Conservation (phyloP, 2,113 vertebrate species). For the Sclerurus mexicanus region DNA sequence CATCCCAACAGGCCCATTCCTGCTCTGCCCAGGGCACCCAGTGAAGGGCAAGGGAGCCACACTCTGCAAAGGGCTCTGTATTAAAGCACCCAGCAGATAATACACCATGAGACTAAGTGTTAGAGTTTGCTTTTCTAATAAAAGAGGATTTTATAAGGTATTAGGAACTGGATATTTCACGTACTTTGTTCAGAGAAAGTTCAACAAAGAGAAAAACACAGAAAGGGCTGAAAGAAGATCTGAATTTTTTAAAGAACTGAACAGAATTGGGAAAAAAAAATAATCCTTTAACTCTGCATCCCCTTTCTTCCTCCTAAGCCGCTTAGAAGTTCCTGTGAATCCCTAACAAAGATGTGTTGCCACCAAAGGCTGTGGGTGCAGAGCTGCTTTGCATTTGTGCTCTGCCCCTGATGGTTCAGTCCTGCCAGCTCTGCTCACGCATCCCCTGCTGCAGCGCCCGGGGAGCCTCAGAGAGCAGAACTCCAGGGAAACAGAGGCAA, state of each 20-base stretch:
- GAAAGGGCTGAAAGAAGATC: not conserved
- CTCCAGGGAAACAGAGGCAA: not conserved
- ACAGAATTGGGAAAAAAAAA: not conserved
- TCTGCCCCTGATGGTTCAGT: not conserved
- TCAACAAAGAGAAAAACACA: not conserved
- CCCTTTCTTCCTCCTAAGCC: slow-evolving; percentile 29
- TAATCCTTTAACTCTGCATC: slow-evolving; percentile 28
- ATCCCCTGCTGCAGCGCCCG: rapidly evolving
- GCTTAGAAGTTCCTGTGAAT: slow-evolving; percentile 33
- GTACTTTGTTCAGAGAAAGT: slow-evolving; percentile 12
- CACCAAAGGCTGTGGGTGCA: not conserved
- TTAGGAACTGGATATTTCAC: not conserved
- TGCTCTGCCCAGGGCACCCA: not conserved
- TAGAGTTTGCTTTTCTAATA: not conserved
- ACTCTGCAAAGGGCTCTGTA: not conserved
- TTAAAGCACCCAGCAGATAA: not conserved
- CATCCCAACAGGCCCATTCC: not conserved
- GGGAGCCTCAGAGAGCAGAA: not conserved
- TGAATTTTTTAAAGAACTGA: not conserved
- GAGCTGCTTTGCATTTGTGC: not conserved
- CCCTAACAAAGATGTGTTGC: slow-evolving; percentile 24
- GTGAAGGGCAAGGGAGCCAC: not conserved
- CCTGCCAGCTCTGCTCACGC: not conserved
- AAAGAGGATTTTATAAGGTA: not conserved
- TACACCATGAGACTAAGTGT: not conserved